phyloP scores from a whole-genome alignment of 2,888 invertebrate species.

The Leptogaster cylindrica region DNA sequence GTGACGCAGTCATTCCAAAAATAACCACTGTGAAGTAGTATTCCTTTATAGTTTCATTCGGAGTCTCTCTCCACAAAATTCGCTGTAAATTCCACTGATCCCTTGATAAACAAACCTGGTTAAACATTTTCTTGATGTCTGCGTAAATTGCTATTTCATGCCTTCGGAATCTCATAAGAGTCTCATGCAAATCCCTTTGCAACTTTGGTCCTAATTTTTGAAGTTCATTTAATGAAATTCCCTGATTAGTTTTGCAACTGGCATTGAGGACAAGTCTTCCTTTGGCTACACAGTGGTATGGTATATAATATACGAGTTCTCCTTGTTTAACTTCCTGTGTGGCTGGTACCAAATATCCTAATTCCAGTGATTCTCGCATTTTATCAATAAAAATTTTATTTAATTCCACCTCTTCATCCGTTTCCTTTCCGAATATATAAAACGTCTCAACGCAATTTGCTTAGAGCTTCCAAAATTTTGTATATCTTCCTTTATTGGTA shows the following conservation, averaged over 20 bases:
- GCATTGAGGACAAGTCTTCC: background rate
- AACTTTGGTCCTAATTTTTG: background rate
- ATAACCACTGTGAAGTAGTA: background rate
- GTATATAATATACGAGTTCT: constrained; percentile 11
- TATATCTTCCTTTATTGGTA: too few relatives aligned
- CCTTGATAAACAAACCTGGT: constrained; percentile 34
- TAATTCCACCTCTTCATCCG: too few relatives aligned
- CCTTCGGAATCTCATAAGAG: constrained; percentile 28
- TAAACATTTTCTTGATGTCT: constrained; percentile 25
- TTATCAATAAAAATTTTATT: too few relatives aligned
- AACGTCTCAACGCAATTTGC: too few relatives aligned
- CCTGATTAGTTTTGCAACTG: background rate
- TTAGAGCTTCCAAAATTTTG: too few relatives aligned
- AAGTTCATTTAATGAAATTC: background rate
- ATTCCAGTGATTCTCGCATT: too few relatives aligned
- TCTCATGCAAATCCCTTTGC: constrained; percentile 20
- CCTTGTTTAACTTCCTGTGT: background rate
- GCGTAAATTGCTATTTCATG: constrained; percentile 5
- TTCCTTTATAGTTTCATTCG: background rate
- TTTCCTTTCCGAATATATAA: too few relatives aligned
- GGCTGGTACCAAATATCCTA: too few relatives aligned
- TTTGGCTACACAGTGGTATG: constrained; percentile 39
- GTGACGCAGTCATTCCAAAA: background rate
- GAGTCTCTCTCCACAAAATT: constrained; percentile 29
- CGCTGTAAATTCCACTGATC: constrained; percentile 37